These are phyloP conservation scores for Grus americana DNA, from an alignment of 2,113 vertebrate genomes.

Conservation along the genomic window DNA sequence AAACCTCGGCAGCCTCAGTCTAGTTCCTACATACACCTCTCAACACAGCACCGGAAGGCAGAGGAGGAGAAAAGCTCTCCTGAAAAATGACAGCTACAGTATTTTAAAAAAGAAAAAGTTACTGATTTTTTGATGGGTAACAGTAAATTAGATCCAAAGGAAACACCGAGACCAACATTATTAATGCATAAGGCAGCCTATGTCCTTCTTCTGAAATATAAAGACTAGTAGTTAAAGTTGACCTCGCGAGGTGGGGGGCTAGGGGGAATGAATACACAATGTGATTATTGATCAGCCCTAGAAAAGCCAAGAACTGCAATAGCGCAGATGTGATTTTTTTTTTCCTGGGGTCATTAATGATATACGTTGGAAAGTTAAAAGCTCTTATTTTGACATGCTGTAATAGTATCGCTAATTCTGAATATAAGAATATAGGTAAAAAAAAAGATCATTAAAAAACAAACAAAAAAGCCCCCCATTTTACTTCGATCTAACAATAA, in stretches of 20 bases:
- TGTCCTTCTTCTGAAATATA: constrained; percentile 2
- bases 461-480: neutral
- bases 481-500: neutral
- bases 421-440: neutral
- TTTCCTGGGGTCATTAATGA: neutral
- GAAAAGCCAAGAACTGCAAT: constrained; percentile 9
- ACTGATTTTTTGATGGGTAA: neutral
- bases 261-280: constrained; percentile 24
- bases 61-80: neutral
- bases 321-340: neutral
- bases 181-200: neutral
- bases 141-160: neutral
- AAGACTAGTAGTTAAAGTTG: constrained; percentile 31
- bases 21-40: neutral
- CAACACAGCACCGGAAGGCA: neutral
- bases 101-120: neutral
- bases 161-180: neutral
- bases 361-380: constrained; percentile 14
- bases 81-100: neutral
- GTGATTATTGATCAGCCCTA: constrained; percentile 42
- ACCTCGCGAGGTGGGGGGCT: neutral
- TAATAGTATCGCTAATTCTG: neutral
- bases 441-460: neutral
- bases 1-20: neutral
- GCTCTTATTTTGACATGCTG: neutral